Base-by-base conservation (phyloP, 2,888 invertebrate species). In the Teleogryllus oceanicus region DNA sequence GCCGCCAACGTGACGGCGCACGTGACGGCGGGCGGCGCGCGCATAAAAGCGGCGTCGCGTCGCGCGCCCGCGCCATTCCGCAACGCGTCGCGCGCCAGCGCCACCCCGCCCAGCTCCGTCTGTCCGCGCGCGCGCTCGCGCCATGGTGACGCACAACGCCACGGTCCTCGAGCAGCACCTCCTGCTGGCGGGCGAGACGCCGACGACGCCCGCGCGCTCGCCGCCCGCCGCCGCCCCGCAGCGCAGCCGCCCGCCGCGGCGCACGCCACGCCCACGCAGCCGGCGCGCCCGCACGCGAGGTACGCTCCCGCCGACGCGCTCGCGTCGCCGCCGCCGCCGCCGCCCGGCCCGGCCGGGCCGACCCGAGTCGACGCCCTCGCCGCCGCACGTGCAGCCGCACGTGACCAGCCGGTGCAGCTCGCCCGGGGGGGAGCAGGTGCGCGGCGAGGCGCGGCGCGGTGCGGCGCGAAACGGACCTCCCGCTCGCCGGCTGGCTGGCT, bases 211-310 rank as follows among this genome's bases (percentile, higher is more conserved):
- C 93, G 98, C 96, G 97, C 98, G 87, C 97, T 97, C 78, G 92
- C 97, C 92, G 98, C 97, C n/a, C 98, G 98, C 87, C 92, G 98
- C 81, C 97, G 98, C 84, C 98, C 83, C 98, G 98, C 88, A 98
- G 98, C 90, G 98, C 77, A 91, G 98, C 74, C 90, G 98, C 49
- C 98, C 88, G 92, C 98, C 80, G 98, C 98, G 98, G 98, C 98
- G 89, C 97, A 96, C 87, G 98, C 98, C 2, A 21, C 24, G 24
- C 12, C 50, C 62, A 11, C 91, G 93, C 98, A 78, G 92, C 97
- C 92, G 98, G 97, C 18, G 98, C 98, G 87, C 92, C 97, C 81
- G 97, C 98, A 84, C 98, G 83, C 98, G 98, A 88, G 98, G 98
- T 90, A 98, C 77, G 91, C 98, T 62, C 90, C 98, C 49, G 98